Percentiles rank a stretch among this genome's conserved stretches.
Conservation (phyloP, 2,888 invertebrate genomes). For the Harpagoxenus sublaevis region DNA sequence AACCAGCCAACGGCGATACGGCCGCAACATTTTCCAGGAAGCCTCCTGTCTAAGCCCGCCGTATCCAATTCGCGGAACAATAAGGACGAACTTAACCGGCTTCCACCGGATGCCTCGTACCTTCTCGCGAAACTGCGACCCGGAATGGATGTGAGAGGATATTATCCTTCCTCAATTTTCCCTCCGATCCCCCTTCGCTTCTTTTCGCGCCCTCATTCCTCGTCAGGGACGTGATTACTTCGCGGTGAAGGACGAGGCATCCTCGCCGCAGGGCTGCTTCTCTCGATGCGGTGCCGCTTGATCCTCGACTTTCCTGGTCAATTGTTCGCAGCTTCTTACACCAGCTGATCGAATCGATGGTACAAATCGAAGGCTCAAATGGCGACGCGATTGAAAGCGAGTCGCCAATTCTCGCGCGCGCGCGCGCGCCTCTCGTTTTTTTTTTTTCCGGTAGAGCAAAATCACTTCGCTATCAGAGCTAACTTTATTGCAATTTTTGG, state of each 20-base stretch:
- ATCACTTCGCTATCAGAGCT: slow-evolving; percentile 51
- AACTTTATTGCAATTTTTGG: slow-evolving; percentile 53
- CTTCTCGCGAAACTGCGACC: slow-evolving; percentile 53
- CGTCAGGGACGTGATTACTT: slow-evolving; percentile 48
- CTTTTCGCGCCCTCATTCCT: slow-evolving; percentile 12
- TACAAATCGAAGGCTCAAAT: slow-evolving; percentile 36
- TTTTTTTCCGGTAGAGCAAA: slow-evolving; percentile 16
- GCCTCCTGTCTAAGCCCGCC: slow-evolving; percentile 53
- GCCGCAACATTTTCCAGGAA: slow-evolving; percentile 64
- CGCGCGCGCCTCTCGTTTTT: background rate
- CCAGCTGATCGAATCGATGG: slow-evolving; percentile 41
- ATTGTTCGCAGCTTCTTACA: slow-evolving; percentile 37
- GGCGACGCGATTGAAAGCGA: slow-evolving; percentile 46
- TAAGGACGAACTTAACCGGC: slow-evolving; percentile 68
- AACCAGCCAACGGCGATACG: slow-evolving; percentile 57
- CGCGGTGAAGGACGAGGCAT: slow-evolving; percentile 51
- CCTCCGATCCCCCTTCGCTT: slow-evolving; percentile 22
- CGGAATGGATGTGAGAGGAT: slow-evolving; percentile 68
- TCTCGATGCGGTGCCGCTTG: slow-evolving; percentile 9
- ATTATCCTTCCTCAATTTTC: slow-evolving; percentile 62
- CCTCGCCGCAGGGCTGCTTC: slow-evolving; percentile 9
- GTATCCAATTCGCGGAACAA: slow-evolving; percentile 76
- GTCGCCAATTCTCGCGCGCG: slow-evolving; percentile 17
- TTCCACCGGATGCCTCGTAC: slow-evolving; percentile 52
- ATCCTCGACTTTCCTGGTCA: slow-evolving; percentile 49